These are phyloP conservation scores for Tetranychus cinnabarinus DNA, from an alignment of 1,140 invertebrate species.

Conservation along the genomic window DNA sequence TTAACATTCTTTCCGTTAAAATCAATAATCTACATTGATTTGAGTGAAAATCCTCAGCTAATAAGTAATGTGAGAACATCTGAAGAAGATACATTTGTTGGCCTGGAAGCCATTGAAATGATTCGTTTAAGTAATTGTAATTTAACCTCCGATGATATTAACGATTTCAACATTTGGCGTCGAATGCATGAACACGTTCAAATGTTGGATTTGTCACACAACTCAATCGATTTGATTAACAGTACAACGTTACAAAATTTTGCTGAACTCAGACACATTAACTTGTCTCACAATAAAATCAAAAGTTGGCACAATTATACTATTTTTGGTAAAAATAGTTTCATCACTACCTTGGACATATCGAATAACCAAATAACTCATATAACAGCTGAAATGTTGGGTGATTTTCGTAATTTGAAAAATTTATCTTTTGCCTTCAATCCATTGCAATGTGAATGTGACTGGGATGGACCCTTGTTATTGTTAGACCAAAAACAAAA, in stretches of 20 bases:
- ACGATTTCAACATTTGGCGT: neutral
- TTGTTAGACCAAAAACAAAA: neutral
- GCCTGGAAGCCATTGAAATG: constrained; percentile 6
- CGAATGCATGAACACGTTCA: constrained; percentile 5
- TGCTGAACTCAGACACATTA: neutral
- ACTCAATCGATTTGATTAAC: neutral
- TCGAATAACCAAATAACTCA: neutral
- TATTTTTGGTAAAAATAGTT: constrained; percentile 4
- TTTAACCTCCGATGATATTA: constrained; percentile 2
- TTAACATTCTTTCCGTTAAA: constrained; percentile 8
- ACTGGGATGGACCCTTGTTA: neutral
- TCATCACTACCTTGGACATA: constrained; percentile 4
- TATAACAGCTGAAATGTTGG: constrained; percentile 5
- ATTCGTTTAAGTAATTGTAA: constrained; percentile 2
- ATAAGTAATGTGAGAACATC: constrained; percentile 4
- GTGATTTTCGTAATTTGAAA: constrained; percentile 2
- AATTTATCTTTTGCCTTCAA: constrained; percentile 5
- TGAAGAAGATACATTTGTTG: constrained; percentile 8
- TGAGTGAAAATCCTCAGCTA: constrained; percentile 6
- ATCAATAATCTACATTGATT: constrained; percentile 4
- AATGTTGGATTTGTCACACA: constrained; percentile 2
- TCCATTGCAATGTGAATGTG: constrained; percentile 3
- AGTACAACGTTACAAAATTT: constrained; percentile 1
- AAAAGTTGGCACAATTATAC: constrained; percentile 1
- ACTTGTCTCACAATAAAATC: constrained; percentile 7